Conservation (phyloP, 1,140 invertebrate species). For the Halesus radiatus region DNA sequence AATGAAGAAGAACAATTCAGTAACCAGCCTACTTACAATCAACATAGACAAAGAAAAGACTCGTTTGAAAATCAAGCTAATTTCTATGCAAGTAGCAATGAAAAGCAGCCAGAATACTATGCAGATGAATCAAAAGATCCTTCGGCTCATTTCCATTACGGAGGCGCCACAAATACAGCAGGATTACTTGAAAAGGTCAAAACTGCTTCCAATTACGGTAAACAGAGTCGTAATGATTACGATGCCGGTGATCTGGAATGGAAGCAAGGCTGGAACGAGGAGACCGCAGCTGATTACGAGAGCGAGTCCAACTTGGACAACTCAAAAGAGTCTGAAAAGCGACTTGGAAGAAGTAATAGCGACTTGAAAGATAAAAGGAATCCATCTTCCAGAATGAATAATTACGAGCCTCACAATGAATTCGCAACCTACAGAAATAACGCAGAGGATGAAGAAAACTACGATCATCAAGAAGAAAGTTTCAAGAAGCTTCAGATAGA, state of each 20-base stretch:
- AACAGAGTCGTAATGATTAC: not conserved
- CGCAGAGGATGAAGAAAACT: not conserved
- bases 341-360: not conserved
- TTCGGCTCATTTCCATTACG: not conserved
- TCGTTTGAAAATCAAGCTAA: conserved; percentile 20
- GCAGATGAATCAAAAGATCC: not conserved
- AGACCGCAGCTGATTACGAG: conserved; percentile 1
- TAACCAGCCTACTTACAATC: not conserved
- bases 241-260: conserved; percentile 16
- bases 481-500: conserved; percentile 22
- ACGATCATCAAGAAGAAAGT: not conserved
- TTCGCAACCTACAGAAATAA: not conserved
- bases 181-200: conserved; percentile 4
- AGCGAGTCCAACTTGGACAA: not conserved
- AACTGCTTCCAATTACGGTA: not conserved
- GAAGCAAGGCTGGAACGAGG: conserved; percentile 35
- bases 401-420: not conserved
- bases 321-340: not conserved
- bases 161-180: not conserved
- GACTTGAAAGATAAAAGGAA: not conserved
- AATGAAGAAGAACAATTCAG: conserved; percentile 21
- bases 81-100: not conserved
- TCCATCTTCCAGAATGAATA: not conserved
- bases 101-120: not conserved
- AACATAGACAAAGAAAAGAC: conserved; percentile 8